These are phyloP conservation scores for Chunga burmeisteri DNA, from an alignment of 2,113 vertebrate genomes.

Conservation along the genomic window DNA sequence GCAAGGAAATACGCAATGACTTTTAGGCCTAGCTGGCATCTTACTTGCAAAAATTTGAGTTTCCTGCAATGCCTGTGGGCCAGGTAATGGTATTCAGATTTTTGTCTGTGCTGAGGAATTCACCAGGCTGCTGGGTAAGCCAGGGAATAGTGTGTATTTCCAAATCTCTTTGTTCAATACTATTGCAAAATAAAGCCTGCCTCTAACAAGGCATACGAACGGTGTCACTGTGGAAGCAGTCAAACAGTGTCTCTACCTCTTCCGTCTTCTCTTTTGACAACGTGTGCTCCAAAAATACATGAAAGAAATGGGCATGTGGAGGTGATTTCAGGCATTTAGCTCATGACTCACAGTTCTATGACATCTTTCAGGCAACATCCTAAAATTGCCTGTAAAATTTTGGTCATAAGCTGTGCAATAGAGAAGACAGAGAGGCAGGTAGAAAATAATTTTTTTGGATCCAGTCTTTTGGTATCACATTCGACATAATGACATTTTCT, in stretches of 20 bases:
- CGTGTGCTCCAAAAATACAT: neutral
- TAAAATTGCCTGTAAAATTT: neutral
- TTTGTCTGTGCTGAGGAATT: neutral
- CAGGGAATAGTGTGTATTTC: neutral
- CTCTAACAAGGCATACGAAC: neutral
- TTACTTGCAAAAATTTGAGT: neutral
- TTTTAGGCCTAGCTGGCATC: neutral
- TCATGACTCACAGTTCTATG: neutral
- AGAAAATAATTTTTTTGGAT: neutral
- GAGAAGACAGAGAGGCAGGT: neutral
- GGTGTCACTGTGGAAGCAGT: fast-evolving
- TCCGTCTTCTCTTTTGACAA: neutral
- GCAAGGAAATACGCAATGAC: neutral
- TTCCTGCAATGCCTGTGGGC: neutral
- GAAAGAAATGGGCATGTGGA: neutral
- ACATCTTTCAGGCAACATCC: neutral
- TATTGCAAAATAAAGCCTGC: neutral
- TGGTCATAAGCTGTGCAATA: neutral
- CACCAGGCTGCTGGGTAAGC: neutral
- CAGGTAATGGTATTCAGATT: neutral
- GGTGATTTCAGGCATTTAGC: neutral
- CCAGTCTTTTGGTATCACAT: neutral
- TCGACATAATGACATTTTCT: neutral
- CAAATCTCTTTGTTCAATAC: neutral
- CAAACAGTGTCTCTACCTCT: neutral